Percentiles rank a stretch among this genome's conserved stretches.
phyloP scores from a whole-genome alignment of 2,797 vertebrate genomes.

The Psittacula echo region DNA sequence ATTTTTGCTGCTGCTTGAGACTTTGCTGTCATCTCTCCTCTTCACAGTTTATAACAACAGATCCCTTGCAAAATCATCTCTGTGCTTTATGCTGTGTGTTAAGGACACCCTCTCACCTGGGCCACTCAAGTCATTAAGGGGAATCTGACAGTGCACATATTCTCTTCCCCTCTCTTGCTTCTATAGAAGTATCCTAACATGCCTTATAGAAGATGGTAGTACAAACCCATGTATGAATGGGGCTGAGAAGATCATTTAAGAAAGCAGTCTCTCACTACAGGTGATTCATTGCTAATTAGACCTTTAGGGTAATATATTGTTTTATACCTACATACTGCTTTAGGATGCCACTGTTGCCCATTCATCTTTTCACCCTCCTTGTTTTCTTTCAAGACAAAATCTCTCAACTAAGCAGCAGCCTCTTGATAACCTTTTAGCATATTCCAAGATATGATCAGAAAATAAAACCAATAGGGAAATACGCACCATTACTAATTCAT shows the following conservation, averaged over 20 bases:
- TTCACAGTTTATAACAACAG: background rate
- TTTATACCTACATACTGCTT: background rate
- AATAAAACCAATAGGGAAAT: background rate
- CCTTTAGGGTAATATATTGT: background rate
- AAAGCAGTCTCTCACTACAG: background rate
- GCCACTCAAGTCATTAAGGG: background rate
- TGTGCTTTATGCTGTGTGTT: background rate
- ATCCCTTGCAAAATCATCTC: background rate
- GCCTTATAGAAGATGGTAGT: background rate
- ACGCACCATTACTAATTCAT: background rate
- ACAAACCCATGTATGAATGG: background rate
- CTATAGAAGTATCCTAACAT: background rate
- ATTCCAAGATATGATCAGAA: background rate
- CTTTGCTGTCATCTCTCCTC: background rate
- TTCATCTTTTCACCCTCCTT: background rate
- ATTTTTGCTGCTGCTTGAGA: conserved; percentile 27
- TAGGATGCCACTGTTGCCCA: background rate
- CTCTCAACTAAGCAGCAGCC: background rate
- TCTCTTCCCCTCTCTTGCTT: background rate
- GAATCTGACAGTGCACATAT: background rate
- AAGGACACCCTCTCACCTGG: background rate
- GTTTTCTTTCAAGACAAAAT: background rate
- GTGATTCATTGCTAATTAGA: background rate
- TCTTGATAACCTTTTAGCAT: background rate
- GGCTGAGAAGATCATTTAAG: background rate